Conservation (phyloP, 1,140 invertebrate genomes). For the Dinoponera quadriceps region DNA sequence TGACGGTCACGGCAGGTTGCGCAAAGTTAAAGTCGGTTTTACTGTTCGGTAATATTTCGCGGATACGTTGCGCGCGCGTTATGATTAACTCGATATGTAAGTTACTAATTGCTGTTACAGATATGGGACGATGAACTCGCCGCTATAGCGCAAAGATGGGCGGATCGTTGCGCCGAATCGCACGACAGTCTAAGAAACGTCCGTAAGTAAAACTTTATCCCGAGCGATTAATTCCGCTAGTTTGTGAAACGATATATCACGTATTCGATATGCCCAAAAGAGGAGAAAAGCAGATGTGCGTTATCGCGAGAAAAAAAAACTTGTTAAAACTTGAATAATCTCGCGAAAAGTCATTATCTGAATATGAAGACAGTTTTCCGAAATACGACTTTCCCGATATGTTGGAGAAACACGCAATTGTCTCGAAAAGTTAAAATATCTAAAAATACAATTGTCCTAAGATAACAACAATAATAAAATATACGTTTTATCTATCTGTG, state of each 20-base stretch:
- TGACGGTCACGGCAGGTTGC: neutral
- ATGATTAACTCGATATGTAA: constrained; percentile 13
- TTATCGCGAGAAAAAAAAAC: no score
- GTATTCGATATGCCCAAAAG: neutral
- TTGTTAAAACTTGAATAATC: no score
- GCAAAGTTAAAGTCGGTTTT: neutral
- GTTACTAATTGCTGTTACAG: constrained; percentile 81
- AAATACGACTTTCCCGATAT: no score
- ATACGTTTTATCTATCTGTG: neutral
- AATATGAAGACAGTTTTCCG: no score
- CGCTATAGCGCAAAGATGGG: constrained; percentile 92
- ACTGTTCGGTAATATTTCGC: neutral
- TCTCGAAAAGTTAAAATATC: no score
- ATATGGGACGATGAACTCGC: constrained; percentile 96
- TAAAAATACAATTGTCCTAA: no score
- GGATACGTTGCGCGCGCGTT: neutral
- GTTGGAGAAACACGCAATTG: no score
- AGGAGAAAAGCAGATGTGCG: no score
- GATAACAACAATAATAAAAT: neutral
- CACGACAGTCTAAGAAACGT: constrained; percentile 90
- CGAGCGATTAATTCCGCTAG: neutral
- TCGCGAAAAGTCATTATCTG: no score
- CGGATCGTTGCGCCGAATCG: constrained; percentile 91
- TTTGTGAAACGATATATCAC: neutral
- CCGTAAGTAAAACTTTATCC: constrained; percentile 85